Evolutionary conservation across 2,113 vertebrate species (phyloP), one percentile per base, ranked within the genome.

Genomic region (Peucedramus taeniatus): DNA sequence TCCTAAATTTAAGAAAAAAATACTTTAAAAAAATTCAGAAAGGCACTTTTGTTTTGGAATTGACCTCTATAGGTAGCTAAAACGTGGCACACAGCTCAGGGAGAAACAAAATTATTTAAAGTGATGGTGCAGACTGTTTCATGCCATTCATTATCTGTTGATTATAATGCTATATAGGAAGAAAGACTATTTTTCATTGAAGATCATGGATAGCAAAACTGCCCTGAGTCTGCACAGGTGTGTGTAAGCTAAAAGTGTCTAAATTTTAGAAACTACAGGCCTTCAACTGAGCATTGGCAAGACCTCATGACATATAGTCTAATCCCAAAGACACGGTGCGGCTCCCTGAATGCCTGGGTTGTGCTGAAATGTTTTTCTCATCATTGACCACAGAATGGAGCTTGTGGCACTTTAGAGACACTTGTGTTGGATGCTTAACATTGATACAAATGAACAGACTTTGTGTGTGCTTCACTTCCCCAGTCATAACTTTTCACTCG

Each of bases 401-500:
- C 35, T 49, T n/a, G 19, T 45, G 13, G 33, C 20, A 8, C 26
- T 77, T 44, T 50, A 33, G 53, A 64, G 59, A 21, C 24, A 13
- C 5, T 0, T 3, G 17, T 10, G 12, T 14, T 54, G 44, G 37
- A n/a, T 35, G 39, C 20, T 74, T 85, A 30, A 16, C 33, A 45
- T 35, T 27, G 37, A 31, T 77, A n/a, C 9, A 19, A 72, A 22
- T 26, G 2, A 68, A n/a, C 16, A 45, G n/a, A 27, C 13, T 71
- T 61, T 42, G 39, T 51, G 13, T 35, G 11, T 68, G 31, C 60
- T 28, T 83, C 18, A 21, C 26, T 64, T 83, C 63, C 53, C 68
- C 27, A 45, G 4, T 89, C 44, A 15, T 30, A 49, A 18, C 39
- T 42, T 45, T 54, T 45, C 15, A 12, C 19, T 39, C 0, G 0